A percentile compares a stretch with the other conserved stretches of the same genome.
These are phyloP conservation scores for Noctuana brunneofusca DNA, from an alignment of 2,888 invertebrate genomes.

Conservation along the genomic window DNA sequence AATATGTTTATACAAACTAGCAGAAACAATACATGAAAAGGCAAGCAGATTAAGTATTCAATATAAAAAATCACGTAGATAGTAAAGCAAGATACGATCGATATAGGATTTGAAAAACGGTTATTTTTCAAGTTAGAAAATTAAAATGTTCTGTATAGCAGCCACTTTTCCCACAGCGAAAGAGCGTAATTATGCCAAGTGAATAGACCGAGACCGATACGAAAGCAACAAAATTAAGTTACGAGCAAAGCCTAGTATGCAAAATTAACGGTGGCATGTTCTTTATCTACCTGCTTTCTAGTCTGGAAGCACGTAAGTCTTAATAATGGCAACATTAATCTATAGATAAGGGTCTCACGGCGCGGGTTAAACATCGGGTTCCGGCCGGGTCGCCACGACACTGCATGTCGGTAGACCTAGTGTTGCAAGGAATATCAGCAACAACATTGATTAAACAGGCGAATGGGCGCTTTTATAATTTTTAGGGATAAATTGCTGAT, in stretches of 20 bases:
- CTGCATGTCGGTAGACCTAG: no score
- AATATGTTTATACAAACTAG: not conserved
- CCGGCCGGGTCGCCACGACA: constrained; percentile 26
- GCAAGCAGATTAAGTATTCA: not conserved
- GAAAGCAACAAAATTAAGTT: constrained; percentile 7
- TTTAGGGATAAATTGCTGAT: no score
- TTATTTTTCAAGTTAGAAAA: not conserved
- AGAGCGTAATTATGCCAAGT: constrained; percentile 15
- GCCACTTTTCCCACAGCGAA: not conserved
- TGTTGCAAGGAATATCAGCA: no score
- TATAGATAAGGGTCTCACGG: constrained; percentile 35
- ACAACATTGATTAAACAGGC: no score
- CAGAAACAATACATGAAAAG: not conserved
- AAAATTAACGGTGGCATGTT: constrained; percentile 34
- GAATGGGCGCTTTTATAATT: no score
- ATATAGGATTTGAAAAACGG: not conserved
- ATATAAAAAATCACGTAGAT: not conserved
- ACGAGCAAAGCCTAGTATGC: constrained; percentile 26
- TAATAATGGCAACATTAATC: constrained; percentile 36
- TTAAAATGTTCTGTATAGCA: not conserved
- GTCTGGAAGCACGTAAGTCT: constrained; percentile 34
- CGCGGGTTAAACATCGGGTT: constrained; percentile 32
- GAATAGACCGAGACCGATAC: constrained; percentile 5
- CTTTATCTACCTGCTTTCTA: constrained; percentile 33
- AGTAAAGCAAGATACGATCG: not conserved